These are phyloP conservation scores for Lamprologus lemairii DNA, from an alignment of 2,113 vertebrate species.

Conservation along the genomic window DNA sequence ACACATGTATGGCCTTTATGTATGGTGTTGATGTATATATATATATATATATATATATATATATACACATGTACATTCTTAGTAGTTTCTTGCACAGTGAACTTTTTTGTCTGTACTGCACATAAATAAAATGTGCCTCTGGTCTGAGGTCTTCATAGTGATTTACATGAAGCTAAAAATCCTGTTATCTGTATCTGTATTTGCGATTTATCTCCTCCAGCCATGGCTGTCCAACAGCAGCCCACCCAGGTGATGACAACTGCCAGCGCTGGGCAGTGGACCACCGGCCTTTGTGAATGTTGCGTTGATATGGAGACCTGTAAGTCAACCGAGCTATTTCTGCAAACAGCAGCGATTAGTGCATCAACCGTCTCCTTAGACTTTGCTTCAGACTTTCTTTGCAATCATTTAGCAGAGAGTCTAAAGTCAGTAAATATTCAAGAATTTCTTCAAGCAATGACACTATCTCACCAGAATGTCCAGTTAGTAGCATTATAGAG, in stretches of 20 bases:
- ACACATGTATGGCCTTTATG: neutral
- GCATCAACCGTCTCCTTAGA: neutral
- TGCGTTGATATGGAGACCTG: neutral
- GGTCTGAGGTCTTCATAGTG: neutral
- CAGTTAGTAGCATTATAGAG: neutral
- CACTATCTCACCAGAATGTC: neutral
- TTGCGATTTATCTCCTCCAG: neutral
- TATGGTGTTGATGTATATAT: fast-evolving
- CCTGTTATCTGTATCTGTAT: neutral
- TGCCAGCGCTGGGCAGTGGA: fast-evolving
- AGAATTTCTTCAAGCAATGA: neutral
- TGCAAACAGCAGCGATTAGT: neutral
- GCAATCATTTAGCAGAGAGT: neutral
- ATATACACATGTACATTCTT: neutral
- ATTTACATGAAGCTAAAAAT: neutral
- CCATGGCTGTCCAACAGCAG: neutral
- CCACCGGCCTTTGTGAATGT: neutral
- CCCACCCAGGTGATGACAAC: neutral
- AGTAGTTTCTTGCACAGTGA: neutral
- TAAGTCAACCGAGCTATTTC: neutral
- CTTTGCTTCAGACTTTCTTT: neutral
- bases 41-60: too few species aligned
- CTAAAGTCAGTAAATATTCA: neutral
- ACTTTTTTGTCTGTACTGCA: neutral
- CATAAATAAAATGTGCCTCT: neutral